phyloP scores from a whole-genome alignment of 1,140 invertebrate species.

The Apocrypta bakeri region DNA sequence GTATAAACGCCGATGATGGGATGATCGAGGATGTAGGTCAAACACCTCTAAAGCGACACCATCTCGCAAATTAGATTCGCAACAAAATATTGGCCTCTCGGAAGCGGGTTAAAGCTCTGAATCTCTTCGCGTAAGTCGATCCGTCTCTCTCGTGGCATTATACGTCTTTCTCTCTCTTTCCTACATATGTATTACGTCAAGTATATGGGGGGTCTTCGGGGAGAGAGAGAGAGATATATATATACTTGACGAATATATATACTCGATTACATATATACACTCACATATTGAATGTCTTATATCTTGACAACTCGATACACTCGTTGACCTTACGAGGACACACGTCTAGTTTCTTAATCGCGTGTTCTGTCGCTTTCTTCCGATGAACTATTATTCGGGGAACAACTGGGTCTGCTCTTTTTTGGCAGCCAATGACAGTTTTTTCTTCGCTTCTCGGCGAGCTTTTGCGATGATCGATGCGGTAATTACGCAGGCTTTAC shows the following conservation, averaged over 20 bases:
- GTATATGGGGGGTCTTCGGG: too few relatives aligned
- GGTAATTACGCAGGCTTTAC: not conserved
- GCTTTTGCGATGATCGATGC: not conserved
- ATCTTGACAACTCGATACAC: slow-evolving; percentile 5
- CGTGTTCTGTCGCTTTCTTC: not conserved
- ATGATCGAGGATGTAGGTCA: slow-evolving; percentile 15
- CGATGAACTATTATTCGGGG: not conserved
- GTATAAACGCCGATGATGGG: not conserved
- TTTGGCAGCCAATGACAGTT: too few relatives aligned
- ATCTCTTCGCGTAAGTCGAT: not conserved
- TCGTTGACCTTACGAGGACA: slow-evolving; percentile 37
- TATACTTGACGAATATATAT: too few relatives aligned
- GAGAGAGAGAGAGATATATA: too few relatives aligned
- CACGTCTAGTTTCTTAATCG: slow-evolving; percentile 12
- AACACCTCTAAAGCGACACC: not conserved
- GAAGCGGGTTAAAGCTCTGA: not conserved
- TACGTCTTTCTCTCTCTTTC: not conserved
- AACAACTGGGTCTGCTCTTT: too few relatives aligned
- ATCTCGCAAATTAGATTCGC: not conserved
- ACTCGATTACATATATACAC: too few relatives aligned
- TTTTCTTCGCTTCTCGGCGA: too few relatives aligned
- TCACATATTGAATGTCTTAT: slow-evolving; percentile 8
- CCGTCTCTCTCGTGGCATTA: not conserved
- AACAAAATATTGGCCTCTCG: not conserved
- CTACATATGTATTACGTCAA: not conserved